Conservation (phyloP, 2,113 vertebrate species). For the Sebastes fasciatus region DNA sequence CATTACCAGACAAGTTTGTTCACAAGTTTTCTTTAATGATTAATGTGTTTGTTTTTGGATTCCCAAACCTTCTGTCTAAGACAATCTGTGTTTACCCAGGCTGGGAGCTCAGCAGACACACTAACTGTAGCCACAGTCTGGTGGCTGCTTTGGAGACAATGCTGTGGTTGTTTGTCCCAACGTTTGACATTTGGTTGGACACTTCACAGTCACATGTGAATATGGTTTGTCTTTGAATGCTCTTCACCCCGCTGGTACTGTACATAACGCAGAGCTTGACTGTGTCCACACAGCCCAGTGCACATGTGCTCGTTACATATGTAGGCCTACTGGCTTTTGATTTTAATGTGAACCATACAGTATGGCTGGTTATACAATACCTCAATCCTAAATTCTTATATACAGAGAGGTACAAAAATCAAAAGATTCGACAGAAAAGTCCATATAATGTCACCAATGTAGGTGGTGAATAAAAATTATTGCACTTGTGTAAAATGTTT, state of each 20-base stretch:
- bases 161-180: background rate
- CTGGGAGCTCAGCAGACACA: slow-evolving; percentile 50
- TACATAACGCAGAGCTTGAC: background rate
- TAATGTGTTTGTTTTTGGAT: slow-evolving; percentile 57
- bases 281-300: background rate
- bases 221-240: background rate
- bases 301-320: background rate
- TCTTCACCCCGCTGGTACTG: background rate
- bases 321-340: background rate
- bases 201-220: background rate
- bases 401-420: background rate
- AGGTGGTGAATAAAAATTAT: background rate
- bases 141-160: slow-evolving; percentile 6
- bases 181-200: background rate
- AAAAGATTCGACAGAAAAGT: background rate
- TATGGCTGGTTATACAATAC: background rate
- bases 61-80: slow-evolving; percentile 53
- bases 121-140: slow-evolving; percentile 28
- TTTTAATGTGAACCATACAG: background rate
- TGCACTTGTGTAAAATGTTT: background rate
- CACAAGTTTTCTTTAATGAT: slow-evolving; percentile 61
- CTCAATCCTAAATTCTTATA: background rate
- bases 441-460: background rate
- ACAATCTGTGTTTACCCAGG: slow-evolving; percentile 59
- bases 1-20: slow-evolving; percentile 52